Percentiles rank a stretch among this genome's conserved stretches.
Conservation (phyloP, 2,113 vertebrate species). For the Oryzias javanicus region DNA sequence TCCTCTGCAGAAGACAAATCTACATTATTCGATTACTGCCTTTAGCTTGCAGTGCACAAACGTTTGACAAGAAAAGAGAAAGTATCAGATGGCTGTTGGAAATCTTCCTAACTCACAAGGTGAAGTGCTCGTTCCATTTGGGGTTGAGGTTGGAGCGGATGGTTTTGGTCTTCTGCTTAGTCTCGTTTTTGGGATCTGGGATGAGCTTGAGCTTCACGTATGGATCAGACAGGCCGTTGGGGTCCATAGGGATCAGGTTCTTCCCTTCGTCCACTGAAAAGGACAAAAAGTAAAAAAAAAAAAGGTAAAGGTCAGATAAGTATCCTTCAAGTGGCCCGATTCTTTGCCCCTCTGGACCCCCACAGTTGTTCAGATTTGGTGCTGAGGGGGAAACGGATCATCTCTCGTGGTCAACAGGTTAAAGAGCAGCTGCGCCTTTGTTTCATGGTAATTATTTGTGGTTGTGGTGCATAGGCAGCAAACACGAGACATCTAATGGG, state of each 20-base stretch:
- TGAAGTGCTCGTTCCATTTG: slow-evolving; percentile 91
- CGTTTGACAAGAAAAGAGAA: neutral
- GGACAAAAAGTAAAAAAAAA: neutral
- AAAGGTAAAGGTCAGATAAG: neutral
- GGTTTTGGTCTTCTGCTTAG: slow-evolving; percentile 97
- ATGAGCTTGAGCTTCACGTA: slow-evolving; percentile 98
- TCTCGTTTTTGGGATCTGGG: slow-evolving; percentile 96
- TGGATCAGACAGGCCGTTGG: slow-evolving; percentile 94
- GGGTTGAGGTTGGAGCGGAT: slow-evolving; percentile 94
- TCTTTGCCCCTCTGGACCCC: too few relatives aligned
- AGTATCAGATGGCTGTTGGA: neutral
- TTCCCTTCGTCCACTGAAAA: slow-evolving; percentile 87
- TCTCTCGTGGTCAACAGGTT: too few relatives aligned
- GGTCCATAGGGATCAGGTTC: slow-evolving; percentile 98
- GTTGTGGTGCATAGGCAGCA: slow-evolving; percentile 4
- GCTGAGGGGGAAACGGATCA: neutral
- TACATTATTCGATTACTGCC: neutral
- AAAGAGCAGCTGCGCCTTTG: slow-evolving; percentile 30
- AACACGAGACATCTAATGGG: slow-evolving; percentile 20
- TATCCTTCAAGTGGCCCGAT: too few relatives aligned
- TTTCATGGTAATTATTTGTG: slow-evolving; percentile 20
- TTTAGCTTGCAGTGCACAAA: neutral
- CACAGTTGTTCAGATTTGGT: too few relatives aligned
- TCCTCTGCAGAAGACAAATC: neutral
- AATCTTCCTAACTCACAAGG: slow-evolving; percentile 81